Evolutionary conservation across 2,888 invertebrate species (phyloP), one percentile per base, ranked within the genome.

Genomic region (Strigamia crassipes): DNA sequence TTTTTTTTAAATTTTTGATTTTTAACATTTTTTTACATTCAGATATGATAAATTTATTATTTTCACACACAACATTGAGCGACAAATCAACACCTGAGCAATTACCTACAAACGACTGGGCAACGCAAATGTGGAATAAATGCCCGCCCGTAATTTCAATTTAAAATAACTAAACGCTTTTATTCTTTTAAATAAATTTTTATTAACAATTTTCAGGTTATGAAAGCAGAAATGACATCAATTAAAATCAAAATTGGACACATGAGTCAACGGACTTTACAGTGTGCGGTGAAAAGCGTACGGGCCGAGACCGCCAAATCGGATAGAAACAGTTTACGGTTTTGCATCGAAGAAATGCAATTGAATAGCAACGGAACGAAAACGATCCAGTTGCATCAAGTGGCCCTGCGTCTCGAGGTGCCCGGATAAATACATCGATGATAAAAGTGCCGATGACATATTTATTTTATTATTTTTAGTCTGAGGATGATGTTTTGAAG

Each of bases 281-380:
- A 73, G 27, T 73, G 73, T 27, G 27, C 12, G 0, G 12, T 73
- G 5, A 23, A 73, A 73, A 31, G 73, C 8, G 27, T 73, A 8
- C 1, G n/a, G 9, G 73, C 73, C 4, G 73, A 73, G 12, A 31
- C 12, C 31, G 13, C n/a, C 2, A 73, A 31, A n/a, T 23, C 23
- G 12, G 12, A 2, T 15, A 15, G 8, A 9, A 27, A 10, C 1
- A 73, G n/a, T 31, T 73, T 73, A 12, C 12, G 31, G 23, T 73
- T 73, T 23, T 73, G 73, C 31, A 3, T 73, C 27, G 31, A 73
- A 12, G 73, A 73, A 13, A 31, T 73, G 27, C 73, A 12, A 12
- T 73, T 73, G n/a, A 56, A 18, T 18, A 73, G 73, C 27, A 73
- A 31, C 27, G 73, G 73, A 73, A n/a, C 27, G 31, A 31, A 73